Conservation (phyloP, 2,888 invertebrate genomes). For the Nomada ferruginata region DNA sequence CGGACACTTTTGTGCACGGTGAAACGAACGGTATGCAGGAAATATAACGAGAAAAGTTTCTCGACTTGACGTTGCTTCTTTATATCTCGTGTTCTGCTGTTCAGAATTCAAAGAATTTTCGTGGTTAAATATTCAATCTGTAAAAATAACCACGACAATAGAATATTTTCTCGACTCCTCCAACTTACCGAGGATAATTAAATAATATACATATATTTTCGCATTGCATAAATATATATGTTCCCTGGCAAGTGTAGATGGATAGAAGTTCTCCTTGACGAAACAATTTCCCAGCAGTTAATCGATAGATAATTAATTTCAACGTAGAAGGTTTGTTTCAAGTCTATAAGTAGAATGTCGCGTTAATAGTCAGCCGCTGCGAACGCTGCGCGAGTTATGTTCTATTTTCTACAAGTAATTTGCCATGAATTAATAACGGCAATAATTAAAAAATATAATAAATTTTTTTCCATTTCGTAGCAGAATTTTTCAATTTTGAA, state of each 20-base stretch:
- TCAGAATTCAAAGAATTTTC: background rate
- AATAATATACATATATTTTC: no score
- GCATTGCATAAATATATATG: no score
- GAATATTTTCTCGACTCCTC: background rate
- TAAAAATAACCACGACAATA: background rate
- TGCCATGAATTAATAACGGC: no score
- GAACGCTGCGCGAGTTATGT: no score
- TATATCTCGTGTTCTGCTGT: background rate
- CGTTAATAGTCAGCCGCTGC: no score
- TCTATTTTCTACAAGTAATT: no score
- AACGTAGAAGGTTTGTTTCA: no score
- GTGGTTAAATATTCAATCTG: background rate
- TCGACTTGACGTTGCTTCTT: background rate
- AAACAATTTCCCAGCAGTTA: background rate
- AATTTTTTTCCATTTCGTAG: no score
- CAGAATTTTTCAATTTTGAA: background rate
- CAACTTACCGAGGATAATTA: background rate
- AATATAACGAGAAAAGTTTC: slow-evolving; percentile 1
- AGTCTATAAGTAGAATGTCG: no score
- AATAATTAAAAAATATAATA: no score
- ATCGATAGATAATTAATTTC: no score
- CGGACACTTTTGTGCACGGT: background rate
- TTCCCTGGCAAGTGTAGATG: no score
- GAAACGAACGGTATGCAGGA: background rate
- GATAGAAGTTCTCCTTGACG: background rate